Conservation (phyloP, 2,797 vertebrate genomes). For the Clarias platycephalus region DNA sequence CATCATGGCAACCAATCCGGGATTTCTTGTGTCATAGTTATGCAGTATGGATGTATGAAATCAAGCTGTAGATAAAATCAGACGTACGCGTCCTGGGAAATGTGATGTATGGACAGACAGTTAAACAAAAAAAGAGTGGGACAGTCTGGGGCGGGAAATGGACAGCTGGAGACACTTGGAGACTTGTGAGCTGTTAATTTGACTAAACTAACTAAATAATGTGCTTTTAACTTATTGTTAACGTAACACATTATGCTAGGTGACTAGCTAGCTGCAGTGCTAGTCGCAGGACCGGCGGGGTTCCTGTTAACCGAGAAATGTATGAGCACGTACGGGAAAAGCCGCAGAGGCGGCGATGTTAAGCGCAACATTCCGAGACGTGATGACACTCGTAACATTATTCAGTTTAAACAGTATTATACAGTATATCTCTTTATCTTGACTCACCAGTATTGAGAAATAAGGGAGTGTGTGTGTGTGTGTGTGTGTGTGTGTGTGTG, state of each 20-base stretch:
- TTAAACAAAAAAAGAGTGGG: no score
- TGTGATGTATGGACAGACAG: no score
- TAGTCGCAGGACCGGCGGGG: not conserved
- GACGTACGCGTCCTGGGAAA: no score
- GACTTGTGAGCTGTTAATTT: not conserved
- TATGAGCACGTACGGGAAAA: not conserved
- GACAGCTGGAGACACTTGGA: no score
- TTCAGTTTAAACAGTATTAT: not conserved
- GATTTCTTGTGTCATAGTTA: no score
- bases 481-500: not conserved
- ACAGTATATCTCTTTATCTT: slow-evolving; percentile 5
- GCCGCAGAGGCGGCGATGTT: not conserved
- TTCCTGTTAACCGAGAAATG: not conserved
- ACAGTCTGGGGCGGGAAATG: no score
- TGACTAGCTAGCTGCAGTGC: not conserved
- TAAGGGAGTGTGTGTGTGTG: not conserved
- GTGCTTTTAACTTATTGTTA: not conserved
- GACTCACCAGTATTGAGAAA: slow-evolving; percentile 41
- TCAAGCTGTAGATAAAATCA: no score
- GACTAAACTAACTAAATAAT: not conserved
- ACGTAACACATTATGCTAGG: not conserved
- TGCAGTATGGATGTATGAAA: no score
- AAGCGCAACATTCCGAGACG: not conserved
- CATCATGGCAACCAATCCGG: no score
- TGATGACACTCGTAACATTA: not conserved